Percentiles rank a stretch among this genome's conserved stretches.
phyloP scores from a whole-genome alignment of 2,888 invertebrate genomes.

The Leptinotarsa rubiginosa region DNA sequence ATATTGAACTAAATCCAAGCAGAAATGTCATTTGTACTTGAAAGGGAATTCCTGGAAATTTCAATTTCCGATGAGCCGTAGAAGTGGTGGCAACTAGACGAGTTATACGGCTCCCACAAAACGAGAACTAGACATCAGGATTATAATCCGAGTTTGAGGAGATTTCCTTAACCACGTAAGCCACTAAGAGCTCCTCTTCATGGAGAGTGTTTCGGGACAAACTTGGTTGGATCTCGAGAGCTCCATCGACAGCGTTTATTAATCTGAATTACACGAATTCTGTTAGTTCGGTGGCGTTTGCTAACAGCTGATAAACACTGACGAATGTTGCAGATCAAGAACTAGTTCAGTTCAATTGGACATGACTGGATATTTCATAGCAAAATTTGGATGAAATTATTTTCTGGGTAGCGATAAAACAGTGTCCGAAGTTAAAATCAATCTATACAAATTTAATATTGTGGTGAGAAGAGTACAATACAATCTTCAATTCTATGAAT shows the following conservation, averaged over 20 bases:
- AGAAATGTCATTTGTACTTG: slow-evolving; percentile 43
- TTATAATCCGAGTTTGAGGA: slow-evolving; percentile 45
- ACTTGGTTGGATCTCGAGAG: slow-evolving; percentile 37
- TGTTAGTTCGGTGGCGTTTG: slow-evolving; percentile 18
- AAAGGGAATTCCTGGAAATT: slow-evolving; percentile 42
- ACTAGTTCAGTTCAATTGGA: neutral
- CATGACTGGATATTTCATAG: neutral
- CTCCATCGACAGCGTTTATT: slow-evolving; percentile 42
- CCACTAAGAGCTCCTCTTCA: slow-evolving; percentile 43
- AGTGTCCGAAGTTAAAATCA: too few relatives aligned
- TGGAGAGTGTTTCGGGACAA: slow-evolving; percentile 36
- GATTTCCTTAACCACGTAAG: slow-evolving; percentile 45
- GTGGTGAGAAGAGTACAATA: too few relatives aligned
- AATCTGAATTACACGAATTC: slow-evolving; percentile 34
- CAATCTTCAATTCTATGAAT: too few relatives aligned
- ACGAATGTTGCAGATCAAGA: neutral
- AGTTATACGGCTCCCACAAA: slow-evolving; percentile 34
- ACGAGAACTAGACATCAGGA: slow-evolving; percentile 40
- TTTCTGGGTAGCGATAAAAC: too few relatives aligned
- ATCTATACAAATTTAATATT: too few relatives aligned
- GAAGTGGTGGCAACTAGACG: slow-evolving; percentile 36
- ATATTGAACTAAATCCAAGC: slow-evolving; percentile 37
- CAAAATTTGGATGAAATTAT: too few relatives aligned
- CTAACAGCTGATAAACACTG: neutral
- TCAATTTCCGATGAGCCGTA: slow-evolving; percentile 42